Evolutionary conservation across 2,113 vertebrate genomes (phyloP), one percentile per base, ranked within the genome.

Genomic region (Rostratula benghalensis): DNA sequence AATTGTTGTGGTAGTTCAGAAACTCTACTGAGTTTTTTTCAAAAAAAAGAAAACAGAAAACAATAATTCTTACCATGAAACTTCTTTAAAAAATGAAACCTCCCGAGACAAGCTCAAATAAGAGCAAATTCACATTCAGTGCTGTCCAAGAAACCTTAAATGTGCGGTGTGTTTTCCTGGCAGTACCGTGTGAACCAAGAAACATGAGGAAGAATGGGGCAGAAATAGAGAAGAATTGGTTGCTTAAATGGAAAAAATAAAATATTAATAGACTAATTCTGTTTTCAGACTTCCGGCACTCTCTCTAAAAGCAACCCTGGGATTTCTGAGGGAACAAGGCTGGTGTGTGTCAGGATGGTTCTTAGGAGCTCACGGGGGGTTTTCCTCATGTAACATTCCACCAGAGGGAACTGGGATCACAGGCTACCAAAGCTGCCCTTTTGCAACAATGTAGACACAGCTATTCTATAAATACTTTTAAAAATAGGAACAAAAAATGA

Each of bases 311-410:
- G 35, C 51, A 79, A 9, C 19, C 25, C 53, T 76, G 54, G 33
- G 46, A 70, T 48, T 83, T 83, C 31, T 70, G 19, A 45, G 16
- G 70, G 27, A 60, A 24, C 30, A 22, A 54, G 60, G 27, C 19
- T 82, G 2, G 0, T 1, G 0, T 10, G 4, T 48, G 9, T 65
- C 33, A 37, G 35, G 35, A 21, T 35, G 45, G 33, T 46, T 77
- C 37, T 37, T 65, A 39, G 3, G n/a, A 33, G 48, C 75, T 63
- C 28, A 13, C 2, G 8, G 13, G 13, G 3, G 5, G 19, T 1
- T 14, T 20, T n/a, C 4, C 33, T 23, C 17, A 13, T 57, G 77
- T 51, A 19, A 39, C 23, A 6, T 43, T 20, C 9, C 28, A 9
- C 16, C 24, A n/a, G 22, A 45, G 67, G 22, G 6, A 14, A n/a